Evolutionary conservation across 2,113 vertebrate genomes (phyloP).

Genomic region (Hystrix brachyura): DNA sequence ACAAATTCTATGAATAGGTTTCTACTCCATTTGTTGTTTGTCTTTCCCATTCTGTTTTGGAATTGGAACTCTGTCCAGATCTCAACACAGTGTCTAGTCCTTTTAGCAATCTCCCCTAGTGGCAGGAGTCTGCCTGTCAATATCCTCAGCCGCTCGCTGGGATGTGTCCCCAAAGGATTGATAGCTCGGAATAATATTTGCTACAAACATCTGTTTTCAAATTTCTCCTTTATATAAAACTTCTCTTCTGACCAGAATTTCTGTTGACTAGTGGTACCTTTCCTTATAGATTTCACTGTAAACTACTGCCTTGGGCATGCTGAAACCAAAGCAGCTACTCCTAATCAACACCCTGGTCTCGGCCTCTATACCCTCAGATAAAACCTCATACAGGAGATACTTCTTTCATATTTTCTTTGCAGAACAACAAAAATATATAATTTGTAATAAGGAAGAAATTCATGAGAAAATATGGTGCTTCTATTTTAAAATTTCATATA

Average conservation of each 20-base stretch:
- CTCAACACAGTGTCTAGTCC: not conserved
- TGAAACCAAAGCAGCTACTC: not conserved
- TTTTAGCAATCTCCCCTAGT: not conserved
- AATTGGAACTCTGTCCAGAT: not conserved
- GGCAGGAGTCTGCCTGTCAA: not conserved
- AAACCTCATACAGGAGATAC: not conserved
- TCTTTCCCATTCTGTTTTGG: not conserved
- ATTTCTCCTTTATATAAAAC: not conserved
- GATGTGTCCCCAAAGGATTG: not conserved
- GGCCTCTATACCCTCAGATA: not conserved
- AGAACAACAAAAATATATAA: not conserved
- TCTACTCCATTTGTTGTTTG: not conserved
- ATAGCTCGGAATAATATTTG: not conserved
- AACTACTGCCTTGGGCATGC: not conserved
- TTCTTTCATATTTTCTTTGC: conserved; percentile 5
- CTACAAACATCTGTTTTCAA: not conserved
- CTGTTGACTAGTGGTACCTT: not conserved
- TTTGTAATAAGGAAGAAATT: not conserved
- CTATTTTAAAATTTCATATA: conserved; percentile 51
- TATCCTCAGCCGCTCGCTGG: not conserved
- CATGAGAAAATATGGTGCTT: not conserved
- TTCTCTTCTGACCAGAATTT: not conserved
- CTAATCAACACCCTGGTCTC: not conserved
- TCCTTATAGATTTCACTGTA: not conserved
- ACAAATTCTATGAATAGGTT: not conserved